Conservation (phyloP, 2,113 vertebrate species). For the Ifrita kowaldi region DNA sequence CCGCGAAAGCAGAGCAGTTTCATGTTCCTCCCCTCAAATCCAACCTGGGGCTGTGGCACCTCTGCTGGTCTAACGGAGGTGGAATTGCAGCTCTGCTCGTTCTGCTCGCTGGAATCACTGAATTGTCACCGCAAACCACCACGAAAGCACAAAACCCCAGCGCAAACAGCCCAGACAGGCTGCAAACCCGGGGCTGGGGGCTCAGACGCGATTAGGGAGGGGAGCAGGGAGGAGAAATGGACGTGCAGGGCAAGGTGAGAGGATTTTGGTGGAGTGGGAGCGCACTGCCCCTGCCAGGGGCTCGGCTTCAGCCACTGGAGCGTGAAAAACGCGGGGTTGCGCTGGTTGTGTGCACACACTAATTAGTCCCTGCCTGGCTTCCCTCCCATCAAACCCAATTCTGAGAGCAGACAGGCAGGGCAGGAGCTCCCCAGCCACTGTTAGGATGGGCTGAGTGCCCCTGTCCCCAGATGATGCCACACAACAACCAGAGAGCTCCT, state of each 20-base stretch:
- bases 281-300: not conserved
- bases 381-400: not conserved
- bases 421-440: not conserved
- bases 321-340: not conserved
- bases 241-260: not conserved
- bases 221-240: not conserved
- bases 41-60: not conserved
- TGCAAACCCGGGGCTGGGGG: not conserved
- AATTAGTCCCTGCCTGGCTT: not conserved
- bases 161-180: not conserved
- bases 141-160: not conserved
- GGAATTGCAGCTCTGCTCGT: not conserved
- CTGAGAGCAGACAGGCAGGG: not conserved
- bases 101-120: not conserved
- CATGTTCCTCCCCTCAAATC: not conserved
- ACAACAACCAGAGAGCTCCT: no score
- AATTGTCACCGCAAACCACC: not conserved
- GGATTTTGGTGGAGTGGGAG: rapidly evolving
- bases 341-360: not conserved
- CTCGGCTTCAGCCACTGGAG: not conserved
- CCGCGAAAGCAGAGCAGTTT: not conserved
- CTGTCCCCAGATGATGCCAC: not conserved
- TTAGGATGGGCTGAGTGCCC: not conserved
- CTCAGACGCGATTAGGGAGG: not conserved
- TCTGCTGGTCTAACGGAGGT: not conserved